Conservation (phyloP, 1,140 invertebrate genomes). For the Drosophila mayri region DNA sequence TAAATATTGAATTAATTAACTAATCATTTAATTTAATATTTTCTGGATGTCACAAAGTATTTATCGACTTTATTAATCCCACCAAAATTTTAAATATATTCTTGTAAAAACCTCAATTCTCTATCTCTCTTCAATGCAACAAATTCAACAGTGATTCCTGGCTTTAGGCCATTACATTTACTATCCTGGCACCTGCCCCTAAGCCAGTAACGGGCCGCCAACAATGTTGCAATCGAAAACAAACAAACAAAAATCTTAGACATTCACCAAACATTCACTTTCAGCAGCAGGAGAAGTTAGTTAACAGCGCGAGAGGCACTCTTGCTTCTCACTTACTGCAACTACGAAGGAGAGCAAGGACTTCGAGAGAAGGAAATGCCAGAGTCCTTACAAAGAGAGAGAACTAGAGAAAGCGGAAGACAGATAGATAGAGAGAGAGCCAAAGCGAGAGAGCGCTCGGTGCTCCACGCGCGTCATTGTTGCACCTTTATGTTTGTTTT, state of each 20-base stretch:
- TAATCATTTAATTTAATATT: too few species aligned
- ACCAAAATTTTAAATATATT: not conserved
- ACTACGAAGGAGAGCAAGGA: slow-evolving; percentile 22
- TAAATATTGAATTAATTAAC: too few species aligned
- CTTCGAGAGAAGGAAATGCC: slow-evolving; percentile 9
- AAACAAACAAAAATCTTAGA: slow-evolving; percentile 63
- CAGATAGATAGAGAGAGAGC: slow-evolving; percentile 21
- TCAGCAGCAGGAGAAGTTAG: slow-evolving; percentile 64
- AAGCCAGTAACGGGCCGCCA: slow-evolving; percentile 12
- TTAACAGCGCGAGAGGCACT: slow-evolving; percentile 53
- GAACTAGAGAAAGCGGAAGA: slow-evolving; percentile 7
- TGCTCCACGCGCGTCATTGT: slow-evolving; percentile 79
- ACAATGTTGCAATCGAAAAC: slow-evolving; percentile 69
- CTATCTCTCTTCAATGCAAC: too few species aligned
- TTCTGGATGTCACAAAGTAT: too few species aligned
- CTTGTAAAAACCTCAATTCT: not conserved
- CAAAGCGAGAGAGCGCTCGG: slow-evolving; percentile 35
- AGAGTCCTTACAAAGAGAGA: slow-evolving; percentile 6
- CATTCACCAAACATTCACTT: slow-evolving; percentile 72
- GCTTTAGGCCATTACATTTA: slow-evolving; percentile 22
- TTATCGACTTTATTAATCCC: not conserved
- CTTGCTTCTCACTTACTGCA: slow-evolving; percentile 29
- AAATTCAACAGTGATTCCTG: not conserved
- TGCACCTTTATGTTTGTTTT: slow-evolving; percentile 83
- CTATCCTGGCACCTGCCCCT: not conserved